Conservation (phyloP, 2,797 vertebrate genomes). For the Falco columbarius region DNA sequence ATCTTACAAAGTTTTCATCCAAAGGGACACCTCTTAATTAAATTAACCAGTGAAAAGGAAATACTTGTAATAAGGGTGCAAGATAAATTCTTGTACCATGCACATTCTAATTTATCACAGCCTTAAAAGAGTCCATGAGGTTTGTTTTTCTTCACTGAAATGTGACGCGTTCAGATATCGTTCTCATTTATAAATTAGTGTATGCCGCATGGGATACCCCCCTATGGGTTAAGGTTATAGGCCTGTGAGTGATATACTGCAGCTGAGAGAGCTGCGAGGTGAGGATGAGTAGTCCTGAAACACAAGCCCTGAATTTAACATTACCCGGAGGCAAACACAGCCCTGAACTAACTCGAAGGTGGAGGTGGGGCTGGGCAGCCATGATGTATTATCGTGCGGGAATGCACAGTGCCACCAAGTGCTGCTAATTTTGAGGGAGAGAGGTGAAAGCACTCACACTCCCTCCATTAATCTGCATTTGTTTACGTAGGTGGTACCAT, state of each 20-base stretch:
- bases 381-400: background rate
- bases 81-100: conserved; percentile 70
- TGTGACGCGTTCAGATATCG: conserved; percentile 57
- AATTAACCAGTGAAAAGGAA: conserved; percentile 72
- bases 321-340: conserved; percentile 7
- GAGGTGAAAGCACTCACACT: background rate
- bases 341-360: background rate
- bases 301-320: conserved; percentile 15
- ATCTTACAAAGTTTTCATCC: conserved; percentile 60
- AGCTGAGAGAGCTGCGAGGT: conserved; percentile 59
- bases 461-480: background rate
- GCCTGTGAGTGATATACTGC: conserved; percentile 61
- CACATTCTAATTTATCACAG: conserved; percentile 72
- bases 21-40: conserved; percentile 72
- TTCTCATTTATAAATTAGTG: conserved; percentile 73
- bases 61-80: conserved; percentile 73
- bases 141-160: conserved; percentile 72
- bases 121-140: conserved; percentile 65
- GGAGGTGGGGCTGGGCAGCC: background rate
- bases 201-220: conserved; percentile 26
- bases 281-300: conserved; percentile 35
- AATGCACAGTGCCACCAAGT: background rate
- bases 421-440: background rate
- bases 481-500: background rate
- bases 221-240: conserved; percentile 41